phyloP scores from a whole-genome alignment of 2,113 vertebrate genomes.

The Oncorhynchus clarkii region DNA sequence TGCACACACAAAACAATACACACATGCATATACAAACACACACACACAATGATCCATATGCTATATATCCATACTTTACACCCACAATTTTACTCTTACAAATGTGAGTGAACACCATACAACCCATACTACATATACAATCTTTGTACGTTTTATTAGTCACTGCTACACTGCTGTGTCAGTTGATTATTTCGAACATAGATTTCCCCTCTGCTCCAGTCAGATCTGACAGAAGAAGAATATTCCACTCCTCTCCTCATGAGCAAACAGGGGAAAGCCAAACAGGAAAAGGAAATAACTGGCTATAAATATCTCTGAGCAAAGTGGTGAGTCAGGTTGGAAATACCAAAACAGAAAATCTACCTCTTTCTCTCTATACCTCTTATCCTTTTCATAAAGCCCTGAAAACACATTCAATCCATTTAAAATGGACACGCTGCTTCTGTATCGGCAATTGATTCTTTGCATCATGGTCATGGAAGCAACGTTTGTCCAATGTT shows the following conservation, averaged over 20 bases:
- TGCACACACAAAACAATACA: not conserved
- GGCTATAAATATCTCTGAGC: slow-evolving; percentile 64
- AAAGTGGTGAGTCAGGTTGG: slow-evolving; percentile 62
- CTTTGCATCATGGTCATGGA: not conserved
- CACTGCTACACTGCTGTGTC: no score
- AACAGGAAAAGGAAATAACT: slow-evolving; percentile 38
- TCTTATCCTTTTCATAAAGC: slow-evolving; percentile 16
- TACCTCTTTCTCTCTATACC: not conserved
- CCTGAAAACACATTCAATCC: slow-evolving; percentile 29
- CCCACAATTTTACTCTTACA: not conserved
- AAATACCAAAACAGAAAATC: slow-evolving; percentile 13
- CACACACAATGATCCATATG: slow-evolving; percentile 1
- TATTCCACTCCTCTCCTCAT: slow-evolving; percentile 18
- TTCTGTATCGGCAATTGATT: not conserved
- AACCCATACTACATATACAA: no score
- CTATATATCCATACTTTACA: not conserved
- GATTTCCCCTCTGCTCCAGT: slow-evolving; percentile 41
- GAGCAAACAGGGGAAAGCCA: slow-evolving; percentile 32
- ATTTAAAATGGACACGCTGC: not conserved
- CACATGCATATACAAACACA: slow-evolving; percentile 6
- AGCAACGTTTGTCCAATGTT: not conserved
- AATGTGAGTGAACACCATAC: no score
- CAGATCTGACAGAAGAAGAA: slow-evolving; percentile 50
- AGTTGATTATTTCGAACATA: not conserved
- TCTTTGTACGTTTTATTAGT: no score